Evolutionary conservation across 2,888 invertebrate species (phyloP), one percentile per base, ranked within the genome.

Genomic region (Pheosia tremula): DNA sequence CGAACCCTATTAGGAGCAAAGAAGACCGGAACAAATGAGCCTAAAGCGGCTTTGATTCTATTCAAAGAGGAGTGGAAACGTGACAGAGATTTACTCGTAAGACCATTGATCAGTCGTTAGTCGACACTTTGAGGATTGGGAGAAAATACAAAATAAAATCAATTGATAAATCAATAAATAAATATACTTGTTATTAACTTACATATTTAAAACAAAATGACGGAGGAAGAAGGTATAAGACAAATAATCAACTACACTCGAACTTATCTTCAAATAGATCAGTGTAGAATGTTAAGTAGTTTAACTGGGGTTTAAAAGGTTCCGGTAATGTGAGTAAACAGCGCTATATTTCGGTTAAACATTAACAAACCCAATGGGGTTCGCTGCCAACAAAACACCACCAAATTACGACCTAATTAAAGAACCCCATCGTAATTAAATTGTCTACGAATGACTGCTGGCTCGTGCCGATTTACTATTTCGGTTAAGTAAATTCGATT

Each of bases 381-480:
- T 58, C 65, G 49, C 59, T 69, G 67, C 71, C 67, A 78, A 81
- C 73, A 71, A 74, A 80, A 79, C 74, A 72, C 66, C 58, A 68
- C 74, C 69, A 77, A 82, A 82, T 83, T 80, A 82, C 77, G 70
- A 75, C 68, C 75, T 78, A 82, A 83, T 84, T 84, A 82, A 79
- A 78, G 74, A 78, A 72, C 77, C 77, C 78, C 74, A 76, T 80
- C 69, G 73, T 78, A 82, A 85, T 84, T 81, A 81, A 83, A 81
- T 78, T 74, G 76, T 78, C 72, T 75, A 67, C 74, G 68, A 74
- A 61, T 72, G 62, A 72, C 67, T 75, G 69, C 60, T 61, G 58
- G 65, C 24, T 49, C 41, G 49, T 47, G 58, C 53, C 45, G 59
- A 62, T 5, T 47, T 57, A 58, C 37, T 11, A 53, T 64, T 59